phyloP scores from a whole-genome alignment of 2,113 vertebrate genomes.

The Entelurus aequoreus region DNA sequence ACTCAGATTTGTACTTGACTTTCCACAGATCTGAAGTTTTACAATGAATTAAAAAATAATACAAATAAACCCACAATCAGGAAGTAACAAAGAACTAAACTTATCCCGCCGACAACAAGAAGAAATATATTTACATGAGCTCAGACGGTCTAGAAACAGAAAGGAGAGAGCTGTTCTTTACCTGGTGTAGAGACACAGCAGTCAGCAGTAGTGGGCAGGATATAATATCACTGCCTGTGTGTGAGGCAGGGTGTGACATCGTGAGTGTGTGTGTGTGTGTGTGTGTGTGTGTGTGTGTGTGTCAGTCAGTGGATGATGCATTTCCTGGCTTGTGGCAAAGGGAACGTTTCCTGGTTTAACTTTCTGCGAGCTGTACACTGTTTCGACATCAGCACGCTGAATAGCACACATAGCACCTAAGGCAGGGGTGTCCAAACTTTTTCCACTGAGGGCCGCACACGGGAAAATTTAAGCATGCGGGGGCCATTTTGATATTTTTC shows the following conservation, averaged over 20 bases:
- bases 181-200: conserved; percentile 41
- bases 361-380: conserved; percentile 8
- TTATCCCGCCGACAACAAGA: background rate
- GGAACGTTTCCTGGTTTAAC: conserved; percentile 39
- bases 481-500: too few relatives aligned
- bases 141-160: conserved; percentile 18
- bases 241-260: conserved; percentile 27
- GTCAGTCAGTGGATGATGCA: conserved; percentile 41
- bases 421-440: too few relatives aligned
- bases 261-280: conserved; percentile 20
- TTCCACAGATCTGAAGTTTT: conserved; percentile 4
- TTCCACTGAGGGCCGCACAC: too few relatives aligned
- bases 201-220: conserved; percentile 40
- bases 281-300: conserved; percentile 14
- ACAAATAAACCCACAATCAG: background rate
- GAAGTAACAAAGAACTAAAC: background rate
- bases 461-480: too few relatives aligned
- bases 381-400: conserved; percentile 6
- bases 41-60: background rate
- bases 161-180: conserved; percentile 40
- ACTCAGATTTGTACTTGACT: too few relatives aligned
- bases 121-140: background rate
- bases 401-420: too few relatives aligned
- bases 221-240: conserved; percentile 30
- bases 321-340: conserved; percentile 44